A percentile compares a stretch with the other conserved stretches of the same genome.
Evolutionary conservation across 2,113 vertebrate species (phyloP).

Genomic region (Trematomus loennbergii): DNA sequence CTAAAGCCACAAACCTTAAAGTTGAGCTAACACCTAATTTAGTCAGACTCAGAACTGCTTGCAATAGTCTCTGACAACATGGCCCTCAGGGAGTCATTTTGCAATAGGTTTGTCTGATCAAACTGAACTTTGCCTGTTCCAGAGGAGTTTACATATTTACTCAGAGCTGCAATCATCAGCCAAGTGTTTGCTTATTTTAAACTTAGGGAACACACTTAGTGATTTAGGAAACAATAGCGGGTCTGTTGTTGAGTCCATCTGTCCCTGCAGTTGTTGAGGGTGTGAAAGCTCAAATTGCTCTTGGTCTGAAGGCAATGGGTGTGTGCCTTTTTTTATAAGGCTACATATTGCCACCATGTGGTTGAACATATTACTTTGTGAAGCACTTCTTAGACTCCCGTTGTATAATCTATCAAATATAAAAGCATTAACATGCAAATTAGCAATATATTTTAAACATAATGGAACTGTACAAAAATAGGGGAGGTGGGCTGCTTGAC

Average conservation of each 20-base stretch:
- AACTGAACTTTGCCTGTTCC: slow-evolving; percentile 44
- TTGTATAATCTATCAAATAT: not conserved
- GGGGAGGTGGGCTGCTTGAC: not conserved
- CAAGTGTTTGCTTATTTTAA: slow-evolving; percentile 1
- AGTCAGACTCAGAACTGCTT: slow-evolving; percentile 5
- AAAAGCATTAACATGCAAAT: not conserved
- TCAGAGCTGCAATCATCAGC: slow-evolving; percentile 18
- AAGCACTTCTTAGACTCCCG: not conserved
- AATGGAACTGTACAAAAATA: not conserved
- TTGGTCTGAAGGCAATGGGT: not conserved
- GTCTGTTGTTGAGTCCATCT: slow-evolving; percentile 26
- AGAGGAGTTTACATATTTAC: slow-evolving; percentile 25
- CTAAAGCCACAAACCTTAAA: slow-evolving; percentile 40
- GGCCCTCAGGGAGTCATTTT: not conserved
- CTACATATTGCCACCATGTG: slow-evolving; percentile 60
- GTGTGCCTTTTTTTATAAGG: not conserved
- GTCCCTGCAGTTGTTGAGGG: slow-evolving; percentile 26
- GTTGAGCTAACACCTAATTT: slow-evolving; percentile 38
- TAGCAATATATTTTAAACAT: not conserved
- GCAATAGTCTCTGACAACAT: not conserved
- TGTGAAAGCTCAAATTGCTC: slow-evolving; percentile 20
- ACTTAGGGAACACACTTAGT: not conserved
- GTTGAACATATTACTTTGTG: slow-evolving; percentile 20
- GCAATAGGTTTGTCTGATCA: slow-evolving; percentile 38
- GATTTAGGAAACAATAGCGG: slow-evolving; percentile 22